Evolutionary conservation across 2,113 vertebrate species (phyloP).

Genomic region (Rhipidura dahli): DNA sequence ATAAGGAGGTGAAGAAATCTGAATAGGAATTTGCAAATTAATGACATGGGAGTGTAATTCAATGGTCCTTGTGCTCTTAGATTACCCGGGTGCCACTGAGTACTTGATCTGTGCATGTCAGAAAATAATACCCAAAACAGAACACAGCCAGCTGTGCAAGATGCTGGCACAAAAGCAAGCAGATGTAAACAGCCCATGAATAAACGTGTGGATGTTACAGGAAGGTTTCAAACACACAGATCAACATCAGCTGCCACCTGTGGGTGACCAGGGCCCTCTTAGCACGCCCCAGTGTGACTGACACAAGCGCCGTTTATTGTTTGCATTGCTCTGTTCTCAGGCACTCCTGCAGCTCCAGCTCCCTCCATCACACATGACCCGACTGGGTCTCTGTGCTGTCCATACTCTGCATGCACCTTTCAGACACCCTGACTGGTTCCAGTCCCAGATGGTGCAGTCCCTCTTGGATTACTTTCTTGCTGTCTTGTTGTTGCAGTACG

Average conservation of each 20-base stretch:
- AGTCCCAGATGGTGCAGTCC: no score
- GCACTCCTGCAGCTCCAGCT: no score
- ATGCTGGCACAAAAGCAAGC: not conserved
- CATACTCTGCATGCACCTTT: no score
- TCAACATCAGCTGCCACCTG: rapidly evolving
- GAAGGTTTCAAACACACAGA: not conserved
- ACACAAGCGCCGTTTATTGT: no score
- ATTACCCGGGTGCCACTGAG: not conserved
- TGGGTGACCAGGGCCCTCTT: no score
- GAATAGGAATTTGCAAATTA: not conserved
- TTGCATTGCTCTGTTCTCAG: no score
- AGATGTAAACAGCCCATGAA: not conserved
- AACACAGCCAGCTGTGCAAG: not conserved
- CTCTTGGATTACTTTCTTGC: no score
- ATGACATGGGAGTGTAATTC: not conserved
- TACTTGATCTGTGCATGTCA: not conserved
- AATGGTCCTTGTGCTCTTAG: not conserved
- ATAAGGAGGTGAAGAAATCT: not conserved
- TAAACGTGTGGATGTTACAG: not conserved
- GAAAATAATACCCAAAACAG: not conserved
- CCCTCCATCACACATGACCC: no score
- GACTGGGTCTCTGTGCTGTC: no score
- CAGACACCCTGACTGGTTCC: no score
- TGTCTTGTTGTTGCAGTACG: no score
- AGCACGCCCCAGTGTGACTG: no score